A percentile compares a stretch with the other conserved stretches of the same genome.
phyloP scores from a whole-genome alignment of 30 jellyfish, hydroid and myxozoan genomes.

The Hydractinia symbiolongicarpus region DNA sequence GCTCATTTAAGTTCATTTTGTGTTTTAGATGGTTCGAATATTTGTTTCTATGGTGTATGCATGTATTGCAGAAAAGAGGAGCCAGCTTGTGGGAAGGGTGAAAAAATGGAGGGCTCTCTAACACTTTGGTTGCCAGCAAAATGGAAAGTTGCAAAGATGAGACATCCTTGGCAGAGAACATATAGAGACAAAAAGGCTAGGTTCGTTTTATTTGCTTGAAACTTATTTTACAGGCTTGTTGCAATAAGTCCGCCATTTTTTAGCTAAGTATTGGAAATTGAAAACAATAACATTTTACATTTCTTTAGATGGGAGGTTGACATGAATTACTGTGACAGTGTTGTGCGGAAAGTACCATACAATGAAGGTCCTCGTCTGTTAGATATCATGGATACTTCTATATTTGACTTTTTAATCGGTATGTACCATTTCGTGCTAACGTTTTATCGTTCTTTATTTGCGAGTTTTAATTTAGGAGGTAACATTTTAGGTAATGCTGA shows the following conservation, averaged over 20 bases:
- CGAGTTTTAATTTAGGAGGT: too few species aligned
- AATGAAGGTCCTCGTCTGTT: conserved; percentile 82
- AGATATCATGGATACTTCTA: conserved; percentile 89
- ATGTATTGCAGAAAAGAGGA: conserved; percentile 72
- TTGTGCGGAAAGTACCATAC: conserved; percentile 51
- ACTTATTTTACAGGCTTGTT: background rate
- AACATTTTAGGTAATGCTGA: conserved; percentile 80
- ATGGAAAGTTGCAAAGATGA: conserved; percentile 53
- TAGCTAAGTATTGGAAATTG: background rate
- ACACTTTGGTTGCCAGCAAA: conserved; percentile 91
- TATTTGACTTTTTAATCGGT: conserved; percentile 92
- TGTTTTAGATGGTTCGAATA: conserved; percentile 44
- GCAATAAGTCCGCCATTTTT: background rate
- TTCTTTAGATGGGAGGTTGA: conserved; percentile 85
- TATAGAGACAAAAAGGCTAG: conserved; percentile 75
- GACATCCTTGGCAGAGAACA: conserved; percentile 99
- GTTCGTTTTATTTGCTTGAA: conserved; percentile 19
- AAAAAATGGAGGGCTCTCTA: conserved; percentile 83
- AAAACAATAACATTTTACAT: background rate
- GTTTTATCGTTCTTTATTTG: too few species aligned
- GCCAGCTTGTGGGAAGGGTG: conserved; percentile 89
- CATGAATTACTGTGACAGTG: conserved; percentile 68
- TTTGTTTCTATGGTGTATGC: conserved; percentile 92
- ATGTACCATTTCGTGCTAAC: background rate
- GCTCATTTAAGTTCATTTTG: background rate